Evolutionary conservation across 2,888 invertebrate genomes (phyloP).

Genomic region (Acleris cristana): DNA sequence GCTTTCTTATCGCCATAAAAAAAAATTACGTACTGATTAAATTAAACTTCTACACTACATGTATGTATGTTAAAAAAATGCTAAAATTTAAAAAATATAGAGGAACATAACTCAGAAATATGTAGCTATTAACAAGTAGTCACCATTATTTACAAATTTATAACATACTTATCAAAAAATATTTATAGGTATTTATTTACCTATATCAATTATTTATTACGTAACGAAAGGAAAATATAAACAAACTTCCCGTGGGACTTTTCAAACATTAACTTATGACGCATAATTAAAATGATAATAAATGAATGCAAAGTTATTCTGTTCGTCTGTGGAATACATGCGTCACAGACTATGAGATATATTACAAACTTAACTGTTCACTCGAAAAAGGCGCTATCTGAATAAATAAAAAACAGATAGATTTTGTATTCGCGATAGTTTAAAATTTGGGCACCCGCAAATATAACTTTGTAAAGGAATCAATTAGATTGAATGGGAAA

Average conservation of each 20-base stretch:
- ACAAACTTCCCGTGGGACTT: slow-evolving; percentile 15
- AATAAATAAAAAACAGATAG: not conserved
- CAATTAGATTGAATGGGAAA: slow-evolving; percentile 22
- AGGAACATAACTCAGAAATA: too few relatives aligned
- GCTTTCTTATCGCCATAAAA: too few relatives aligned
- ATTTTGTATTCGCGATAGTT: not conserved
- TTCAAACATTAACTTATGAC: slow-evolving; percentile 1
- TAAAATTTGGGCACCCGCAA: slow-evolving; percentile 8
- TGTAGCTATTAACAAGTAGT: too few relatives aligned
- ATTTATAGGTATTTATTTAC: too few relatives aligned
- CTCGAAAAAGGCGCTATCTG: not conserved
- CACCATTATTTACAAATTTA: too few relatives aligned
- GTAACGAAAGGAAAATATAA: not conserved
- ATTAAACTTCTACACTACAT: too few relatives aligned
- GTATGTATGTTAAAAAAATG: too few relatives aligned
- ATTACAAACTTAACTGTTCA: slow-evolving; percentile 2
- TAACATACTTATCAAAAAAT: too few relatives aligned
- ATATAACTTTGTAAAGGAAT: slow-evolving; percentile 7
- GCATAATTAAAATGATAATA: too few relatives aligned
- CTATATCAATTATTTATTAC: not conserved
- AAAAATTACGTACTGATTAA: too few relatives aligned
- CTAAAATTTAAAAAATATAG: too few relatives aligned
- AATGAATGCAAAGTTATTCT: not conserved
- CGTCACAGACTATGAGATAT: slow-evolving; percentile 15
- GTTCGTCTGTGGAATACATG: slow-evolving; percentile 2